phyloP scores from a whole-genome alignment of 2,888 invertebrate genomes.

The Hedya salicella region DNA sequence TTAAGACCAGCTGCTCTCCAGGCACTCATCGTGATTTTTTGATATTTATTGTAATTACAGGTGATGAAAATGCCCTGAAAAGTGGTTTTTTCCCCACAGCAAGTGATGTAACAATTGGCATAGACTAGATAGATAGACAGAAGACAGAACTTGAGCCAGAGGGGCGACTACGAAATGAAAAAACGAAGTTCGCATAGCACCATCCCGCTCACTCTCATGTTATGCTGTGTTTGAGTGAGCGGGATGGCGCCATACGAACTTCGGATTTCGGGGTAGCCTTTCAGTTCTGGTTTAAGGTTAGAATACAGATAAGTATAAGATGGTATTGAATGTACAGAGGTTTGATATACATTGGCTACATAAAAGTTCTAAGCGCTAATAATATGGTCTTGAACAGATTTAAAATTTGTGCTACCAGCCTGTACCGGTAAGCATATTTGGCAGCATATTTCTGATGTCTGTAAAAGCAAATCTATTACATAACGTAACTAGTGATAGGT shows the following conservation, averaged over 20 bases:
- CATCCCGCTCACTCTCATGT: too few relatives aligned
- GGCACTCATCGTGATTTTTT: constrained; percentile 85
- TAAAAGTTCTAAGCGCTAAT: background rate
- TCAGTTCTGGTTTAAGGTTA: constrained; percentile 23
- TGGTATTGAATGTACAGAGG: background rate
- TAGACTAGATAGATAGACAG: constrained; percentile 11
- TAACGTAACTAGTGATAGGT: too few relatives aligned
- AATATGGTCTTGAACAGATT: constrained; percentile 18
- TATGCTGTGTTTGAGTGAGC: too few relatives aligned
- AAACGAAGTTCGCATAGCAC: too few relatives aligned
- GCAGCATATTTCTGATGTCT: too few relatives aligned
- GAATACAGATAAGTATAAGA: constrained; percentile 27
- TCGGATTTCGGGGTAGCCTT: too few relatives aligned
- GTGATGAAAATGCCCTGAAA: constrained; percentile 9
- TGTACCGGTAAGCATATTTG: too few relatives aligned
- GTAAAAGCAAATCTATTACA: too few relatives aligned
- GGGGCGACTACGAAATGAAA: too few relatives aligned
- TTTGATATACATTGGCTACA: too few relatives aligned
- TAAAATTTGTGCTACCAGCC: background rate
- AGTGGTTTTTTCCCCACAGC: constrained; percentile 20
- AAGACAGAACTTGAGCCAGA: too few relatives aligned
- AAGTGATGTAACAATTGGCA: constrained; percentile 41
- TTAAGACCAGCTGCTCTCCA: constrained; percentile 94
- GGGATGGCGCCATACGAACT: too few relatives aligned
- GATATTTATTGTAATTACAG: constrained; percentile 24